Percentiles rank a stretch among this genome's conserved stretches.
Evolutionary conservation across 2,113 vertebrate species (phyloP).

Genomic region (Prionailurus viverrinus): DNA sequence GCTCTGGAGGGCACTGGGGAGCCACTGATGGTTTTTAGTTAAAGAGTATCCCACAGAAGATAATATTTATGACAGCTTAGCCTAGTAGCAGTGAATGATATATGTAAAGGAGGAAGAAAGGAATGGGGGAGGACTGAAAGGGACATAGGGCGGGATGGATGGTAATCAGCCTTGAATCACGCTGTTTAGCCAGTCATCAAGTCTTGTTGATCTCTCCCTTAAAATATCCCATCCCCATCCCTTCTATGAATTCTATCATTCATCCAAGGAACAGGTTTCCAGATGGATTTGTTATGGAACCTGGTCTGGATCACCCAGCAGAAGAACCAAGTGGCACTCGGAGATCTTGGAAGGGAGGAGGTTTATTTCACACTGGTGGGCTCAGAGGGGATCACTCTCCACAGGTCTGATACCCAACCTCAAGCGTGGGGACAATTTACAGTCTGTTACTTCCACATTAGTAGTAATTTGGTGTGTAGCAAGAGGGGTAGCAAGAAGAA

Average conservation of each 20-base stretch:
- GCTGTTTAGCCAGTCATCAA: neutral
- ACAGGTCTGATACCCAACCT: too few relatives aligned
- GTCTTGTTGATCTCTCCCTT: neutral
- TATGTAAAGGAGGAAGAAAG: neutral
- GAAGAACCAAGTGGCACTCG: too few relatives aligned
- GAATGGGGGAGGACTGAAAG: neutral
- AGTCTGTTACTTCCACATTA: too few relatives aligned
- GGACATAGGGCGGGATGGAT: neutral
- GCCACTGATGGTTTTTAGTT: neutral
- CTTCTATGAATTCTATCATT: neutral
- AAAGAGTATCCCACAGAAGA: neutral
- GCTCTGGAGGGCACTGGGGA: neutral
- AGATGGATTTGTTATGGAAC: neutral
- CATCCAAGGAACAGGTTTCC: neutral
- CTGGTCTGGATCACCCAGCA: too few relatives aligned
- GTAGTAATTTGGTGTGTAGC: too few relatives aligned
- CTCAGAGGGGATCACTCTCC: too few relatives aligned
- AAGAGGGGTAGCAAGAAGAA: too few relatives aligned
- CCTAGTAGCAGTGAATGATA: neutral
- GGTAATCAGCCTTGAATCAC: neutral
- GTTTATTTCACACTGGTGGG: too few relatives aligned
- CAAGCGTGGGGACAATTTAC: too few relatives aligned
- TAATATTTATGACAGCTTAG: neutral
- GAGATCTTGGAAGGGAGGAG: too few relatives aligned
- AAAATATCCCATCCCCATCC: neutral